Evolutionary conservation across 2,113 vertebrate species (phyloP).

Genomic region (Phyllostomus hastatus): DNA sequence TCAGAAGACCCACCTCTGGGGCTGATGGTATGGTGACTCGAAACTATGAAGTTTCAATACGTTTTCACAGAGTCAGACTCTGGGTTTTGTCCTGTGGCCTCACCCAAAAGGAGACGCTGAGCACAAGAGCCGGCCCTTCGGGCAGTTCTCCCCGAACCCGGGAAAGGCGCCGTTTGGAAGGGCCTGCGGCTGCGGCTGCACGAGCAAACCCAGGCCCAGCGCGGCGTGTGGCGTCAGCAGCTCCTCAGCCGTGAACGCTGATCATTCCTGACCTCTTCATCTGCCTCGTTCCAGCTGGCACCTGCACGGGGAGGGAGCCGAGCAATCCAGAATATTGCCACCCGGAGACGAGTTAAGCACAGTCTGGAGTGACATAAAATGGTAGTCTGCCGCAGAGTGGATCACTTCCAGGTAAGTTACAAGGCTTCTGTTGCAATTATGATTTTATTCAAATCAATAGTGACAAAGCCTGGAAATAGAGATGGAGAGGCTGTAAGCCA

Average conservation of each 20-base stretch:
- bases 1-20: slow-evolving; percentile 31
- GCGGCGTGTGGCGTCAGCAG: background rate
- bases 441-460: slow-evolving; percentile 54
- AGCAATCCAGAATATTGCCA: slow-evolving; percentile 55
- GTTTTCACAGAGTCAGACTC: background rate
- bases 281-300: slow-evolving; percentile 55
- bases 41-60: background rate
- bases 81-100: background rate
- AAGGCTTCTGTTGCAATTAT: slow-evolving; percentile 45
- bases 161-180: background rate
- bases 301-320: slow-evolving; percentile 40
- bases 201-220: background rate
- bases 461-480: background rate
- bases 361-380: slow-evolving; percentile 65
- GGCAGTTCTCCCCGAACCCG: background rate
- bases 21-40: background rate
- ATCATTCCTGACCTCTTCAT: slow-evolving; percentile 35
- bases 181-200: background rate
- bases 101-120: background rate
- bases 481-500: background rate
- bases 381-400: background rate
- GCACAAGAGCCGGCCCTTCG: background rate
- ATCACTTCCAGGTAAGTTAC: slow-evolving; percentile 38
- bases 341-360: slow-evolving; percentile 53
- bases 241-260: background rate